Base-by-base conservation (phyloP, 2,113 vertebrate genomes). In the Catagonus wagneri region DNA sequence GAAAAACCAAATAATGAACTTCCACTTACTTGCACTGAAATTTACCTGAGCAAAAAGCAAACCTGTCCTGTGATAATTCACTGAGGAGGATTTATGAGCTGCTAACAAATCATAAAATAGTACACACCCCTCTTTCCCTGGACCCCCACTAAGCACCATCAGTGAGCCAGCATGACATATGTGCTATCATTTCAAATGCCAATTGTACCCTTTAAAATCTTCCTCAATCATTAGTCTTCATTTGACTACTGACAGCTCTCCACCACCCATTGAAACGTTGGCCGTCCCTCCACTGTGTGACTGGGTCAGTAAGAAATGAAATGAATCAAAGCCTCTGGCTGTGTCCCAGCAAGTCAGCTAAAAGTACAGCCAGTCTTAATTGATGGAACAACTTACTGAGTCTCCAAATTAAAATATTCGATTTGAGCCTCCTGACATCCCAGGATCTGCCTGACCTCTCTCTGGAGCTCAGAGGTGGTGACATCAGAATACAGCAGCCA, bases 351-450 rank as follows among this genome's bases (percentile, higher is more conserved):
- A 86, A 89, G 84, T 39, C 14, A 0, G 44, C 34, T 44, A 44
- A 32, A 89, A 89, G 36, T 29, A 65, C 69, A 87, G 85, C 50
- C 85, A 54, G 63, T 58, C 76, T 83, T 93, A 93, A 97, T 84
- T 94, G 87, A 95, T 71, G 25, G 65, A 68, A 66, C 75, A 50
- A 66, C 75, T 94, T 87, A 60, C 86, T 63, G 86, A 89, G 91
- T 92, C 83, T 96, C 89, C 92, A 94, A 97, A 97, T 96, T 96
- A 97, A 95, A 93, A 96, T 96, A 90, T 15, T 71, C 23, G 2
- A 83, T 17, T n/a, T 17, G 78, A 95, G 92, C 95, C 88, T 81
- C 91, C 66, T 50, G 27, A 61, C 8, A 8, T n/a, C 63, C 92
- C 2, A 3, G 0, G 9, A 79, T 78, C 89, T 2, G 0, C 19